phyloP scores from a whole-genome alignment of 2,888 invertebrate species.

The Sisyra terminalis region DNA sequence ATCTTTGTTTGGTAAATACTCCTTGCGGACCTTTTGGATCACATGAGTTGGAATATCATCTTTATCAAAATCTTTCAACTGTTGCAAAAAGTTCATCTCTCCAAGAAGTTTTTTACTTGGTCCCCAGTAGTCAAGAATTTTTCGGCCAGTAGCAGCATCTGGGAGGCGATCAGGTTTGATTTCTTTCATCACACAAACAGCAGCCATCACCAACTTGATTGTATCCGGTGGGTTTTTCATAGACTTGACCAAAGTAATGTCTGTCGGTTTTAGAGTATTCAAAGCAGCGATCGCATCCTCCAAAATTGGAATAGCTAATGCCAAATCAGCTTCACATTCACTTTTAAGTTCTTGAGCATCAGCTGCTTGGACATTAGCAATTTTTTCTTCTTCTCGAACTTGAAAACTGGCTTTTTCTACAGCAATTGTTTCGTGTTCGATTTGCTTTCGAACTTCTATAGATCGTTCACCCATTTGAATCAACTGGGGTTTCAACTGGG shows the following conservation, averaged over 20 bases:
- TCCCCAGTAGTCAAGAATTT: constrained; percentile 69
- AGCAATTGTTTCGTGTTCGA: constrained; percentile 55
- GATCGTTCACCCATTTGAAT: constrained; percentile 56
- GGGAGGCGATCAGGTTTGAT: constrained; percentile 60
- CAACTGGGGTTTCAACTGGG: constrained; percentile 55
- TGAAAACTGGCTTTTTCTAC: constrained; percentile 65
- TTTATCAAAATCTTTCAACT: constrained; percentile 64
- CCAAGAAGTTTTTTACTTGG: constrained; percentile 68
- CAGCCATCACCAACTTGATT: constrained; percentile 72
- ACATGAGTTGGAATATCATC: constrained; percentile 60
- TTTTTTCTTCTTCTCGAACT: constrained; percentile 74
- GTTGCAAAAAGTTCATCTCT: constrained; percentile 63
- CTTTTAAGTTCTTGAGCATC: constrained; percentile 66
- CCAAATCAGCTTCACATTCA: constrained; percentile 88
- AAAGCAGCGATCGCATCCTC: constrained; percentile 60
- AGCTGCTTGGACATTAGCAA: constrained; percentile 76
- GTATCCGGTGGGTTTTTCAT: constrained; percentile 79
- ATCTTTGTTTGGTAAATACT: constrained; percentile 56
- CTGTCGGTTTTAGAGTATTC: constrained; percentile 70
- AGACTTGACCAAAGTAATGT: constrained; percentile 72
- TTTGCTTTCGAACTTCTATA: constrained; percentile 55
- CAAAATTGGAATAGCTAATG: constrained; percentile 69
- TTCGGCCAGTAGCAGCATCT: constrained; percentile 49
- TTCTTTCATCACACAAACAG: constrained; percentile 73
- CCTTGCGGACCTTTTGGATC: constrained; percentile 60